Base-by-base conservation (phyloP, 1,140 invertebrate species). In the Aethina tumida region DNA sequence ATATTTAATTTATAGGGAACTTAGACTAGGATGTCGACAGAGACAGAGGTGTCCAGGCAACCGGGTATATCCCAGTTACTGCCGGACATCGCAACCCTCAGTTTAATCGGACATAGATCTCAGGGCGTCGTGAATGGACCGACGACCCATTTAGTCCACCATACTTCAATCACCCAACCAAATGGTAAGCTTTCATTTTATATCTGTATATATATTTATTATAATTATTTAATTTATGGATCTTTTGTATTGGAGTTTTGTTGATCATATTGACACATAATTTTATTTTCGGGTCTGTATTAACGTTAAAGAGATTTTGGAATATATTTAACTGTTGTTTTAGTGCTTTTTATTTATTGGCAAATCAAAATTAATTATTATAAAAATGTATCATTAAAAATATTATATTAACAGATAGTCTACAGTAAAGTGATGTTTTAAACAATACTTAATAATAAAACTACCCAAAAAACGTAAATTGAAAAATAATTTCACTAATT, bases 21-120 rank as follows among this genome's bases (percentile, higher is more conserved):
- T 24, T 24, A 7, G 4, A 35, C 20, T 10, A 41, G 25, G 35
- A 58, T 58, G 53, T 56, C 56, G 32, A 48, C 53, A 18, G 56
- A 56, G 36, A 55, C 56, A 7, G 56, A 58, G 29, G 43, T 53
- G 41, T 49, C 45, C 22, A 55, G 58, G 55, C 55, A 58, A 46
- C 45, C 56, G 14, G 47, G 52, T 12, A 52, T 54, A 28, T 33
- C 47, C n/a, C 51, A 53, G 25, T 49, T 59, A 28, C 41, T 60
- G 21, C 53, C 57, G 22, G 56, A 58, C 37, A 38, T 58, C 14
- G 55, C 58, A 10, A 49, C 54, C n/a, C 44, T 60, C 13, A 60
- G 56, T 42, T 43, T 59, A 18, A 51, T 60, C 14, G 52, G 52
- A 38, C 58, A 57, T 32, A 42, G 58, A 28, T 35, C 50, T 35